Evolutionary conservation across 53 echinoderm and acorn worm genomes (phyloP), one percentile per base, ranked within the genome.

Genomic region (Temnopleurus reevesii): DNA sequence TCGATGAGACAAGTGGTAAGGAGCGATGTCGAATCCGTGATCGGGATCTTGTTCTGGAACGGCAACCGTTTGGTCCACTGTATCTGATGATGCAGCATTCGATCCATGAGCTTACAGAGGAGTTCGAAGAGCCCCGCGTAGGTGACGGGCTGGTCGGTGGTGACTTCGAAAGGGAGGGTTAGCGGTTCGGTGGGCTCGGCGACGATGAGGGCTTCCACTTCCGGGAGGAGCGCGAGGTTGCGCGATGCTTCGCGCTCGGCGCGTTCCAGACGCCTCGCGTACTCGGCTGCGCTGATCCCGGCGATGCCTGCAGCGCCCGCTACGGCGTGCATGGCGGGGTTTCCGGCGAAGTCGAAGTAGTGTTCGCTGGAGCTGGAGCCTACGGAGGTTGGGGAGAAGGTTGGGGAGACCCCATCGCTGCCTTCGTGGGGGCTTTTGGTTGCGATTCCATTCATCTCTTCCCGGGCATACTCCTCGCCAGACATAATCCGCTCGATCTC

Each of bases 401-500:
- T 96, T 41, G 96, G 96, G n/a, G 99, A 99, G n/a, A 93, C 84
- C 13, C 99, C 99, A 51, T 99, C 99, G 63, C 99, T 98, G 46
- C 97, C 86, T 31, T 89, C 64, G 55, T 94, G 76, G 5, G 99
- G 96, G 58, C 99, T 98, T 35, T 83, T 89, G 57, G 79, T 84
- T 7, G 77, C 46, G 45, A 87, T 63, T 15, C 82, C 84, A 44
- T 83, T 82, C 45, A 82, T 86, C 89, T 93, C 91, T 41, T 96
- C 99, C 17, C 86, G 80, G 2, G 92, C 96, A 77, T 95, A 98
- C 76, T 98, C 99, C 46, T 98, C 99, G 10, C 99, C 99, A 7
- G 95, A 93, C 99, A 98, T 98, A 13, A 98, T 98, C n/a, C 99
- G 92, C 24, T 98, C 94, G 18, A 98, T 96, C 83, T 98, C 99